Conservation (phyloP, 2,797 vertebrate species). For the Enteromius unitaeniatus region DNA sequence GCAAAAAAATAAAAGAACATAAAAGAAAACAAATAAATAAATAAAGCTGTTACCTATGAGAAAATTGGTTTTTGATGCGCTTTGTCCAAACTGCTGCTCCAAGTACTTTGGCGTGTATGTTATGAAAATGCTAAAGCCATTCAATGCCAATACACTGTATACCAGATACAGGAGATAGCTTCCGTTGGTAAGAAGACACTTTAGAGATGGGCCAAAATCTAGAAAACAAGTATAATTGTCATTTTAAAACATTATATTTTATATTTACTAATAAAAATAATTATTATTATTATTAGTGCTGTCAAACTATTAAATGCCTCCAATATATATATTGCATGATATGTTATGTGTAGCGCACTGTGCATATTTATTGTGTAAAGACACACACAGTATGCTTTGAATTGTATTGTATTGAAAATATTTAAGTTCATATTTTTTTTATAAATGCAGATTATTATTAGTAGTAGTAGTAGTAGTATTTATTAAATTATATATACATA, state of each 20-base stretch:
- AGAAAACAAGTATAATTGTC: conserved; percentile 49
- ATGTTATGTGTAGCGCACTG: too few species aligned
- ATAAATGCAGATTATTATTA: too few species aligned
- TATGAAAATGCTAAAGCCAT: conserved; percentile 80
- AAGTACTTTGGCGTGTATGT: conserved; percentile 90
- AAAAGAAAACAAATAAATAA: not conserved
- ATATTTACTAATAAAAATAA: too few species aligned
- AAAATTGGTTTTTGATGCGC: conserved; percentile 85
- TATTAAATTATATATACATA: too few species aligned
- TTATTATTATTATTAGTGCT: too few species aligned
- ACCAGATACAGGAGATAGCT: conserved; percentile 80
- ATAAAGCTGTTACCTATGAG: conserved; percentile 74
- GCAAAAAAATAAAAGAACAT: not conserved
- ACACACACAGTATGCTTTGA: too few species aligned
- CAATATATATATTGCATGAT: too few species aligned
- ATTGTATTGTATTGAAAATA: too few species aligned
- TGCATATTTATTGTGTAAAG: too few species aligned
- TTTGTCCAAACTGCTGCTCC: conserved; percentile 89
- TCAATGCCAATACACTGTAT: conserved; percentile 79
- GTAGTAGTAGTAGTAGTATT: too few species aligned
- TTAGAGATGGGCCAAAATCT: conserved; percentile 86
- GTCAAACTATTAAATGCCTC: too few species aligned
- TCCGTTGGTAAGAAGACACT: conserved; percentile 80
- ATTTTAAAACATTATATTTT: not conserved
- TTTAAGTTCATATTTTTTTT: too few species aligned